These are phyloP conservation scores for Agrochola circellaris DNA, from an alignment of 2,888 invertebrate species.

Conservation along the genomic window DNA sequence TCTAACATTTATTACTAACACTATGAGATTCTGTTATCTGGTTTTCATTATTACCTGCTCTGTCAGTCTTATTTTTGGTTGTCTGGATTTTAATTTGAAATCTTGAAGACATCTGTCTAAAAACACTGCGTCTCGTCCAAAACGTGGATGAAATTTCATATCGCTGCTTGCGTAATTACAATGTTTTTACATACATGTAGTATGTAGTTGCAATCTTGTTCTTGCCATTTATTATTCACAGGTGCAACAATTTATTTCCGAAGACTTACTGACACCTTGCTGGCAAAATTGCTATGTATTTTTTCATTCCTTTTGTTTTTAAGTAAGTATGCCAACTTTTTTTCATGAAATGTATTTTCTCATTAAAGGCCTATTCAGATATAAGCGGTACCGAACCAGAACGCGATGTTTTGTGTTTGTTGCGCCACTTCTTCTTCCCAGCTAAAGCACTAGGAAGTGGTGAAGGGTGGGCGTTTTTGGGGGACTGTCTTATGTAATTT, in stretches of 20 bases:
- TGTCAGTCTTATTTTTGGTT: background rate
- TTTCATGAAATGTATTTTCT: background rate
- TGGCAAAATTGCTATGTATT: background rate
- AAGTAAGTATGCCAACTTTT: background rate
- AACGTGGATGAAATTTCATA: conserved; percentile 24
- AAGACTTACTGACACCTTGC: background rate
- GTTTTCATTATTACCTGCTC: background rate
- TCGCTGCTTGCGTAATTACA: conserved; percentile 18
- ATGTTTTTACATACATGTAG: background rate
- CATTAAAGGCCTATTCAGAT: background rate
- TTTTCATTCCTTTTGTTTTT: background rate
- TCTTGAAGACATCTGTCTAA: conserved; percentile 1
- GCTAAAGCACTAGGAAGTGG: too few species aligned
- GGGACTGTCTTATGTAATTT: too few species aligned
- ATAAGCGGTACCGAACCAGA: too few species aligned
- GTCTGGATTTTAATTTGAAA: background rate
- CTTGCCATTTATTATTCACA: background rate
- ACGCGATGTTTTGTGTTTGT: too few species aligned
- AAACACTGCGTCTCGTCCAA: background rate
- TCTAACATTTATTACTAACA: background rate
- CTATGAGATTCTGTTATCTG: background rate
- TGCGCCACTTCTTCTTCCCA: too few species aligned
- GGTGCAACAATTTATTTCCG: background rate
- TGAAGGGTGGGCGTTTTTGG: too few species aligned
- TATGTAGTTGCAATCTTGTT: background rate